Evolutionary conservation across 1,140 invertebrate genomes (phyloP), one percentile per base, ranked within the genome.

Genomic region (Bombus terrestris): DNA sequence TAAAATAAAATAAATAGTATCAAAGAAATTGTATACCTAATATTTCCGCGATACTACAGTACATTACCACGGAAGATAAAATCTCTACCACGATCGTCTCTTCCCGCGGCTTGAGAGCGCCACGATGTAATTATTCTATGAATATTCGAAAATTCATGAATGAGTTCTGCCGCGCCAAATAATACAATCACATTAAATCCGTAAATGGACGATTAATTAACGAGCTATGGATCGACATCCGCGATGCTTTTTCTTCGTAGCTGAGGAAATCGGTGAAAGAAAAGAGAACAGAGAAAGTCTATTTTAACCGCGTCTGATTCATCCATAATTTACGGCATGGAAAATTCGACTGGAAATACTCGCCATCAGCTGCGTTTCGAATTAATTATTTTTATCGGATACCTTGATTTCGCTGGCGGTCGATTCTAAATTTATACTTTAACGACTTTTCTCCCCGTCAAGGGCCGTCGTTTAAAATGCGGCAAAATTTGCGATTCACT

Each of bases 131-230:
- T 32, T 32, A 32, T 32, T 32, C 32, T 32, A 32, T 32, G 32
- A 32, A 32, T 32, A 32, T 32, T 32, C 32, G 32, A 32, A 32
- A 32, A 32, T 32, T 32, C 32, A 32, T 32, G 32, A 32, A 32
- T 32, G 32, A 32, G 32, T 32, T 32, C 32, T 32, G 32, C 32
- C 32, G 32, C 32, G 32, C 32, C 0, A 32, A 32, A 32, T 32
- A 32, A 32, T 32, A 0, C 32, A 32, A 32, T 32, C 32, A 32
- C 32, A 32, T 32, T 32, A 32, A 32, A 32, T 32, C 32, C 32
- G 32, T 32, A 32, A 66, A 62, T 62, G 62, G 41, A n/a, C 59
- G 32, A 73, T 66, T 76, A 68, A 83, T 76, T 39, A 76, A 68
- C 41, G 8, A 41, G 6, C 68, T 8, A n/a, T 37, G 68, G 37